Evolutionary conservation across 2,888 invertebrate genomes (phyloP).

Genomic region (Rotaria socialis): DNA sequence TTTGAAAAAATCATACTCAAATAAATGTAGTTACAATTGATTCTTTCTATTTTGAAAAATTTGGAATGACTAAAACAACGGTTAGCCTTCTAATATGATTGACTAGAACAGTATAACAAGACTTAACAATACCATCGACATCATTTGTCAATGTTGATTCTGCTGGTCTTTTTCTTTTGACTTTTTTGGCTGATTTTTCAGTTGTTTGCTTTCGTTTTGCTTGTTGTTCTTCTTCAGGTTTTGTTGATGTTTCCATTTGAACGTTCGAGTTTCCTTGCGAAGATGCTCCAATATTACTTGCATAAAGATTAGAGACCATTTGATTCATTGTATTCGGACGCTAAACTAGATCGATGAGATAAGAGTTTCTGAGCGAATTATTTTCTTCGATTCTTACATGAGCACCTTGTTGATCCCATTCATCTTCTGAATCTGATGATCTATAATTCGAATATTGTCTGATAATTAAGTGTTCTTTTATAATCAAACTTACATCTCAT

Average conservation of each 20-base stretch:
- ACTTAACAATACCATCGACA: not conserved
- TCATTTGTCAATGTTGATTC: not conserved
- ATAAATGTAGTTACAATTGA: too few relatives aligned
- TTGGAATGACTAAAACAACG: too few relatives aligned
- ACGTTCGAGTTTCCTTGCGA: not conserved
- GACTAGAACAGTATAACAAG: too few relatives aligned
- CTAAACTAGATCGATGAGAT: conserved; percentile 4
- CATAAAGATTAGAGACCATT: conserved; percentile 23
- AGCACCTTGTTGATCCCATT: conserved; percentile 5
- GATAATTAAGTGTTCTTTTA: not conserved
- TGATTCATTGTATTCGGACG: conserved; percentile 35
- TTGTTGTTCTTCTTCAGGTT: not conserved
- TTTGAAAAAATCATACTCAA: too few relatives aligned
- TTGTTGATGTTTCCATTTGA: not conserved
- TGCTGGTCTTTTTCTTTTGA: not conserved
- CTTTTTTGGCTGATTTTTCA: not conserved
- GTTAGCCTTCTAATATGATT: too few relatives aligned
- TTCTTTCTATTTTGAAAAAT: too few relatives aligned
- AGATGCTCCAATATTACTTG: not conserved
- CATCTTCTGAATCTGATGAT: not conserved
- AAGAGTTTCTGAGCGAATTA: not conserved
- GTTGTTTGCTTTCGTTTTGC: not conserved
- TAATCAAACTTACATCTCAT: not conserved
- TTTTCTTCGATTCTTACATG: not conserved
- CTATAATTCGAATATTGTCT: not conserved